Evolutionary conservation across 2,888 invertebrate species (phyloP), one percentile per base, ranked within the genome.

Genomic region (Helobdella robusta): DNA sequence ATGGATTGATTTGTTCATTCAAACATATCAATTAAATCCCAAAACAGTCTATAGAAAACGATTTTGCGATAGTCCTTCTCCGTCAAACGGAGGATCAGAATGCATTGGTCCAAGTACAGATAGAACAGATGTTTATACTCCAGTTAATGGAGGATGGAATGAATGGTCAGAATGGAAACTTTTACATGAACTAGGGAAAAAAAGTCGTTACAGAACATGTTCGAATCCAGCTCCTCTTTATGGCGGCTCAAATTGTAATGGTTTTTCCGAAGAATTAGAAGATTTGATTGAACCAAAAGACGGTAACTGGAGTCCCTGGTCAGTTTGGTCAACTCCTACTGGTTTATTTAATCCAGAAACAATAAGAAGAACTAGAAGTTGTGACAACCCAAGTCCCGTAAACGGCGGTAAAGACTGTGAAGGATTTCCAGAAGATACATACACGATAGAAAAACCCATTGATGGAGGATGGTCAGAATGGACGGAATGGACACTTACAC

Each of bases 241-340:
- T 20, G 15, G 50, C 2, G 62, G 62, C 15, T 18, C n/a, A n/a
- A 1, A 18, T n/a, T 62, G 62, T 20, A 4, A 25, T 30, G 62
- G 62, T n/a, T 46, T n/a, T 5, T 30, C n/a, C n/a, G 30, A 44
- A 11, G 62, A 62, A 18, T 6, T 23, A 18, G n/a, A n/a, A n/a
- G n/a, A n/a, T n/a, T n/a, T n/a, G n/a, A n/a, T n/a, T n/a, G n/a
- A 40, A 40, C 35, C 18, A 35, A 40, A 20, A 11, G n/a, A 20
- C 2, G 25, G 11, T 36, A 35, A 23, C n/a, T 68, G 66, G 68
- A 28, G 30, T 25, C 64, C 44, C 32, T 69, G 68, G 70, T 34
- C 64, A 20, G 66, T 36, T 18, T 69, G 68, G 70, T 64, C 68
- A 5, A n/a, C 23, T 0, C 69, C 68, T 28, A 66, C 54, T 34